Percentiles rank a stretch among this genome's conserved stretches.
Evolutionary conservation across 1,140 invertebrate genomes (phyloP).

Genomic region (Glomeris maerens): DNA sequence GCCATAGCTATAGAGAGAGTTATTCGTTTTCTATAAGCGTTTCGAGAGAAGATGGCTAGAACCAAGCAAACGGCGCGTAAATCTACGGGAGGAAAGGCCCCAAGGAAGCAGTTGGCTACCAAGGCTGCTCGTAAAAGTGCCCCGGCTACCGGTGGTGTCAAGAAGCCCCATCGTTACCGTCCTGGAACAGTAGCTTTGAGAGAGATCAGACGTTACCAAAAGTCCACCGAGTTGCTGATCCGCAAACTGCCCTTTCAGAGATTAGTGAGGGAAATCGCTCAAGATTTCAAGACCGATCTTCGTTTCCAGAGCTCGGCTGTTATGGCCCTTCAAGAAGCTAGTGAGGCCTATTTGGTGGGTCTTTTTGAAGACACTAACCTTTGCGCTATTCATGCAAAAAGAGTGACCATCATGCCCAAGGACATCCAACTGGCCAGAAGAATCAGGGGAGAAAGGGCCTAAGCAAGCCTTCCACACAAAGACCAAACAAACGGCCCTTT

Average conservation of each 20-base stretch:
- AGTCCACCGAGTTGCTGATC: constrained; percentile 65
- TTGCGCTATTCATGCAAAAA: constrained; percentile 11
- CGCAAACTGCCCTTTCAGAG: constrained; percentile 72
- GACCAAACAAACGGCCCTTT: constrained; percentile 12
- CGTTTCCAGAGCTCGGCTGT: constrained; percentile 35
- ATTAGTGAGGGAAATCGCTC: constrained; percentile 69
- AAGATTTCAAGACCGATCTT: constrained; percentile 52
- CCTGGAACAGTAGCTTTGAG: constrained; percentile 64
- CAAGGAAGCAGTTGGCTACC: constrained; percentile 70
- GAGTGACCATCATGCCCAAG: constrained; percentile 79
- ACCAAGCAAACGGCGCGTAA: constrained; percentile 53
- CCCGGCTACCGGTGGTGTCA: constrained; percentile 67
- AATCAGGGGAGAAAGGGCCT: constrained; percentile 27
- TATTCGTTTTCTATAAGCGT: too few species aligned
- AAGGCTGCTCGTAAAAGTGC: constrained; percentile 51
- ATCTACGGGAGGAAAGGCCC: constrained; percentile 54
- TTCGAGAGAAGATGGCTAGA: constrained; percentile 74
- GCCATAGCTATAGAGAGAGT: too few species aligned
- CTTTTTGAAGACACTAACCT: constrained; percentile 61
- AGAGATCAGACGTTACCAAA: constrained; percentile 75
- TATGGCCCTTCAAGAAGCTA: constrained; percentile 52
- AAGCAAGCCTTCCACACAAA: constrained; percentile 18
- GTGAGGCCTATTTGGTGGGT: constrained; percentile 74
- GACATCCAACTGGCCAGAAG: constrained; percentile 81
- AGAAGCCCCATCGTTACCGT: constrained; percentile 46